Percentiles rank a stretch among this genome's conserved stretches.
phyloP scores from a whole-genome alignment of 2,888 invertebrate genomes.

The Strigamia transsilvanica region DNA sequence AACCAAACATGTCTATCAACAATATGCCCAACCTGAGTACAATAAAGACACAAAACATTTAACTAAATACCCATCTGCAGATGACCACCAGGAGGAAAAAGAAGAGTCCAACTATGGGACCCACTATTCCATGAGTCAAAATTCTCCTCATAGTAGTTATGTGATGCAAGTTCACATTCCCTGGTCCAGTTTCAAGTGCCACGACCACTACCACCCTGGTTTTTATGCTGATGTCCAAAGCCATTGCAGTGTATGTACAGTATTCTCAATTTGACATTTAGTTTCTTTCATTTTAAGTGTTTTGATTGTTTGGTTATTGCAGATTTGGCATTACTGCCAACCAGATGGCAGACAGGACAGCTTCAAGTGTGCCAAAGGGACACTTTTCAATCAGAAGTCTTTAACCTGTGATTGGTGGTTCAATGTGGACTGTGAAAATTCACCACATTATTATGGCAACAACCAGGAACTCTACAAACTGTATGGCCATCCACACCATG shows the following conservation, averaged over 20 bases:
- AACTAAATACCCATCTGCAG: neutral
- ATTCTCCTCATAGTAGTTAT: neutral
- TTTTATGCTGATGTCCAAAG: slow-evolving; percentile 50
- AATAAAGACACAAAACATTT: neutral
- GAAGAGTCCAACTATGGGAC: neutral
- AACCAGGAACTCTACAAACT: slow-evolving; percentile 20
- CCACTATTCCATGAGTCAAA: neutral
- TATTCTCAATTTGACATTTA: neutral
- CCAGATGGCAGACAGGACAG: slow-evolving; percentile 50
- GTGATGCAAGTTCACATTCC: slow-evolving; percentile 26
- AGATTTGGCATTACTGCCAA: slow-evolving; percentile 52
- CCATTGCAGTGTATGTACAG: slow-evolving; percentile 5
- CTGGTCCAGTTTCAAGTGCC: slow-evolving; percentile 15
- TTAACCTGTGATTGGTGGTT: slow-evolving; percentile 48
- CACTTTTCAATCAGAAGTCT: slow-evolving; percentile 41
- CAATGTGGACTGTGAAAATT: slow-evolving; percentile 48
- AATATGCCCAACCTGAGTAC: neutral
- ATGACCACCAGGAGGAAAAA: neutral
- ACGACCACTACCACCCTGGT: neutral
- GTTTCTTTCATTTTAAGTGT: too few species aligned
- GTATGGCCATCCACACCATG: neutral
- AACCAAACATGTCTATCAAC: neutral
- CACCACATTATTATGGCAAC: neutral
- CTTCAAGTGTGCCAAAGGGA: slow-evolving; percentile 22
- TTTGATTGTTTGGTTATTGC: neutral